These are phyloP conservation scores for Ennomos quercinarius DNA, from an alignment of 2,888 invertebrate genomes.

Conservation along the genomic window DNA sequence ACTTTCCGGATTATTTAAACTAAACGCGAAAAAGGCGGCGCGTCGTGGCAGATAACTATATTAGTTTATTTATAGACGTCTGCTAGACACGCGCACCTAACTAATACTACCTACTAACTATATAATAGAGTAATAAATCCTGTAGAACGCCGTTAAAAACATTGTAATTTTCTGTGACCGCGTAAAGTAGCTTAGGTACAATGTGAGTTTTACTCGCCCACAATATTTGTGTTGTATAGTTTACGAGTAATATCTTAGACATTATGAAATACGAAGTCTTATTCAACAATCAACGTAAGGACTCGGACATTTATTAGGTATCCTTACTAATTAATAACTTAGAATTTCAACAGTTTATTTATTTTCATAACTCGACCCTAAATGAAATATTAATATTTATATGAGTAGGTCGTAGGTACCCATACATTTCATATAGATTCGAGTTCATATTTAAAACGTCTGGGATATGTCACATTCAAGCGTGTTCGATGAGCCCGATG, in stretches of 20 bases:
- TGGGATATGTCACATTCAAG: no score
- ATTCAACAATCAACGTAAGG: no score
- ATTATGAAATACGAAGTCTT: no score
- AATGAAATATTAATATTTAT: no score
- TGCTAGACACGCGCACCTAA: slow-evolving; percentile 38
- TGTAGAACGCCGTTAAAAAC: slow-evolving; percentile 59
- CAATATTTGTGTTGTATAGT: slow-evolving; percentile 30
- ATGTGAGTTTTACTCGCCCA: slow-evolving; percentile 53
- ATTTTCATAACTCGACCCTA: no score
- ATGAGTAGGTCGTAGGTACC: no score
- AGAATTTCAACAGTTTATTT: no score
- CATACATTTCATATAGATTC: slow-evolving; percentile 7
- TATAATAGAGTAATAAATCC: slow-evolving; percentile 50
- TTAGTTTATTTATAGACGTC: slow-evolving; percentile 29
- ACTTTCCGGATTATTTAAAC: no score
- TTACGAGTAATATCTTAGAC: no score
- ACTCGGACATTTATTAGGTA: no score
- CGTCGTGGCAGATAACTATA: slow-evolving; percentile 9
- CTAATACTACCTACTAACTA: no score
- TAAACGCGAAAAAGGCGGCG: not conserved
- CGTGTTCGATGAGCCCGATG: not conserved
- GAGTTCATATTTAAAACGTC: slow-evolving; percentile 2
- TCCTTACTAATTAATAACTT: no score
- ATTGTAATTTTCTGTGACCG: slow-evolving; percentile 58
- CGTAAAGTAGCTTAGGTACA: slow-evolving; percentile 53